These are phyloP conservation scores for Smutsia temminckii DNA, from an alignment of 2,797 vertebrate genomes.

Conservation along the genomic window DNA sequence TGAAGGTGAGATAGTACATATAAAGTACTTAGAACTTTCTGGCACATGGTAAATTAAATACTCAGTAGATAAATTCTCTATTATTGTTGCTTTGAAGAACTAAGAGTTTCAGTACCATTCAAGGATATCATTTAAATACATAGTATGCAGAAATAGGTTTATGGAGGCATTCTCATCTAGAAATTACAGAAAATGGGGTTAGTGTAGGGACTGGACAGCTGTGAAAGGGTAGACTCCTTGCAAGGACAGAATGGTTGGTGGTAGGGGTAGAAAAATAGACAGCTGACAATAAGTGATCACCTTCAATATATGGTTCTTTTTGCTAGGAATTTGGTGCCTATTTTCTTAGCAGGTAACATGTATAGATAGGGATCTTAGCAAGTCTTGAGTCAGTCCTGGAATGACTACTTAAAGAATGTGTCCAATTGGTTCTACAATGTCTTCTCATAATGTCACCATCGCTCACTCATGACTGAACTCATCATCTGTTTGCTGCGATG, in stretches of 20 bases:
- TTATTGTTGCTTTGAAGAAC: neutral
- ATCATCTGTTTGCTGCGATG: neutral
- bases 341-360: neutral
- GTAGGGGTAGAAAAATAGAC: neutral
- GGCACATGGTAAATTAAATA: neutral
- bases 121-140: neutral
- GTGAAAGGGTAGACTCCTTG: neutral
- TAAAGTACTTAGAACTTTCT: neutral
- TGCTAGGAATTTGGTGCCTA: neutral
- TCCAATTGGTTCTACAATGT: neutral
- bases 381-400: neutral
- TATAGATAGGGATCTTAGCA: neutral
- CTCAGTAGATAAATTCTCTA: neutral
- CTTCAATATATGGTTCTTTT: neutral
- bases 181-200: neutral
- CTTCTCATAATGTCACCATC: neutral
- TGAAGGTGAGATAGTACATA: neutral
- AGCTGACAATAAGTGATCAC: neutral
- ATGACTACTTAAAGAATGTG: neutral
- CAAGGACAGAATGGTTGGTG: neutral
- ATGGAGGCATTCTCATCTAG: neutral
- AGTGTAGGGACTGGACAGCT: neutral
- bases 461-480: neutral
- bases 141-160: neutral
- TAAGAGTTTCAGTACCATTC: neutral